Evolutionary conservation across 1,140 invertebrate genomes (phyloP).

Genomic region (Lamellibrachia luymesi): DNA sequence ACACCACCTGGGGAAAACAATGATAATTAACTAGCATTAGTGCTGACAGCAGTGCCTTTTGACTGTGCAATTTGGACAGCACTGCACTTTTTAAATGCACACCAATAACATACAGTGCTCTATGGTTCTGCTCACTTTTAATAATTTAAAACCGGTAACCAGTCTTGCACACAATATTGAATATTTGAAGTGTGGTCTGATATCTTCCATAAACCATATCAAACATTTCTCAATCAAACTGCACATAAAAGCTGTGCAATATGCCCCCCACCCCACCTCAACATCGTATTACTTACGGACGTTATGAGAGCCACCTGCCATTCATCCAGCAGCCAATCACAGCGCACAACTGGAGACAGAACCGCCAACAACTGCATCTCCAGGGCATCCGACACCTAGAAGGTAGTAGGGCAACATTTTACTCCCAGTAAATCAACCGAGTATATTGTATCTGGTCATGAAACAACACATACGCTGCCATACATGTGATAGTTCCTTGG

Average conservation of each 20-base stretch:
- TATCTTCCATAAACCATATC: not conserved
- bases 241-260: not conserved
- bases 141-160: too few species aligned
- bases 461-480: too few species aligned
- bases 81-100: not conserved
- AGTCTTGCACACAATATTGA: too few species aligned
- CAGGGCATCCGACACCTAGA: constrained; percentile 96
- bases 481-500: too few species aligned
- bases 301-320: constrained; percentile 74
- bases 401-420: constrained; percentile 43
- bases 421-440: not conserved
- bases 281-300: constrained; percentile 60
- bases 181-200: too few species aligned
- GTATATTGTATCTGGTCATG: not conserved
- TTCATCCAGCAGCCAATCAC: constrained; percentile 87
- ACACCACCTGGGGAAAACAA: constrained; percentile 73
- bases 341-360: constrained; percentile 84
- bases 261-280: too few species aligned
- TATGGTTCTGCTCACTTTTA: not conserved
- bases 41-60: not conserved
- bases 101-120: not conserved
- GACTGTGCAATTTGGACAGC: not conserved
- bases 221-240: not conserved
- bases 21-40: not conserved
- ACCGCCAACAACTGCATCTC: constrained; percentile 96